Conservation (phyloP, 2,888 invertebrate genomes). For the Meandrusa payeni region DNA sequence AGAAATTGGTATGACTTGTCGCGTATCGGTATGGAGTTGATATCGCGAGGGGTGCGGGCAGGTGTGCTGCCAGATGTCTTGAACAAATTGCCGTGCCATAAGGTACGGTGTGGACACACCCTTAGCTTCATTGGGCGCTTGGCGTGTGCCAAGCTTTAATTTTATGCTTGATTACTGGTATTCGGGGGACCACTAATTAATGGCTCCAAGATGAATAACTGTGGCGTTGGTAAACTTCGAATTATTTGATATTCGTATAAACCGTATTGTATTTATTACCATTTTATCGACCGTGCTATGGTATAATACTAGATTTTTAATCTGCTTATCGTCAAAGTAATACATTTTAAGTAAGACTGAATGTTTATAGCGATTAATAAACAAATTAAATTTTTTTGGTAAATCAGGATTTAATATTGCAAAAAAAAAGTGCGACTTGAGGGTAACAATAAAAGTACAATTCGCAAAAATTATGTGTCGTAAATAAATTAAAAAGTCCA, state of each 20-base stretch:
- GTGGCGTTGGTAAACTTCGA: no score
- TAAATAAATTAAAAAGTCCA: no score
- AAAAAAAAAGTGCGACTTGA: no score
- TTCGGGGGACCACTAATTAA: conserved; percentile 69
- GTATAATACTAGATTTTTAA: no score
- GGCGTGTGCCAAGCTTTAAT: conserved; percentile 80
- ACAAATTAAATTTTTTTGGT: no score
- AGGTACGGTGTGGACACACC: conserved; percentile 73
- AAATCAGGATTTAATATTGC: no score
- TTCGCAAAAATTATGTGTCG: no score
- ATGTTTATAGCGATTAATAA: neutral
- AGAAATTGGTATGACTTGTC: conserved; percentile 25
- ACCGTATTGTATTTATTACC: no score
- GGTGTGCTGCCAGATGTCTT: conserved; percentile 80
- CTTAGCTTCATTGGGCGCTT: conserved; percentile 62
- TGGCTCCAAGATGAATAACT: conserved; percentile 65
- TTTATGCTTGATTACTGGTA: conserved; percentile 78
- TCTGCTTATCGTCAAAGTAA: no score
- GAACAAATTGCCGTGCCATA: conserved; percentile 77
- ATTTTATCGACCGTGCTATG: no score
- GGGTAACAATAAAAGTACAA: no score
- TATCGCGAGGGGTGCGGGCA: conserved; percentile 57
- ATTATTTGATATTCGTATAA: no score
- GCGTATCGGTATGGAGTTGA: conserved; percentile 57
- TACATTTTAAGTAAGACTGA: neutral